These are phyloP conservation scores for Anhinga anhinga DNA, from an alignment of 2,113 vertebrate genomes.

Conservation along the genomic window DNA sequence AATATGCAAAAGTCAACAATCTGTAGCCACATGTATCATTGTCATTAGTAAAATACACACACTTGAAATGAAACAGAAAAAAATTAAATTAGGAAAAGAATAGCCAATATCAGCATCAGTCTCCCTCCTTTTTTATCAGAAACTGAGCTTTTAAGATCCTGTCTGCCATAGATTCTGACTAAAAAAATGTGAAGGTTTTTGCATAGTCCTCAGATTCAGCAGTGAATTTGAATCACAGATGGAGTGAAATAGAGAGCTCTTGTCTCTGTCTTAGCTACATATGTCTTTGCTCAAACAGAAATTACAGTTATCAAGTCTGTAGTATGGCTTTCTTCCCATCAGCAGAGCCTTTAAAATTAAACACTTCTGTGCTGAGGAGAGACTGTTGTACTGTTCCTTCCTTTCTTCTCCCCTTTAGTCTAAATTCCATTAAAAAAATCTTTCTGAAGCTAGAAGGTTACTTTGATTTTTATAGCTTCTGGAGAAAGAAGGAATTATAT, in stretches of 20 bases:
- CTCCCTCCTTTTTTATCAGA: neutral
- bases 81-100: neutral
- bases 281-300: conserved; percentile 39
- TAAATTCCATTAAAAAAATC: neutral
- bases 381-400: neutral
- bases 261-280: conserved; percentile 36
- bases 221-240: conserved; percentile 32
- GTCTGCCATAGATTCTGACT: neutral
- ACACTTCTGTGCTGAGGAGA: neutral
- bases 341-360: neutral
- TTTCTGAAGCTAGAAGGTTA: neutral
- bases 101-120: neutral
- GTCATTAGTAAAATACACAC: neutral
- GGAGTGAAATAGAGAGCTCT: conserved; percentile 18
- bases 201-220: neutral
- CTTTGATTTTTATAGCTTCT: neutral
- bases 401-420: neutral
- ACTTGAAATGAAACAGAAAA: neutral
- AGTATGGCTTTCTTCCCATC: neutral
- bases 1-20: neutral
- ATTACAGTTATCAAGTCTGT: neutral
- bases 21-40: neutral
- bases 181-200: neutral
- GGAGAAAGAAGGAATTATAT: neutral
- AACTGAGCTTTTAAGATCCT: neutral